Evolutionary conservation across 2,797 vertebrate species (phyloP), one percentile per base, ranked within the genome.

Genomic region (Pempheris klunzingeri): DNA sequence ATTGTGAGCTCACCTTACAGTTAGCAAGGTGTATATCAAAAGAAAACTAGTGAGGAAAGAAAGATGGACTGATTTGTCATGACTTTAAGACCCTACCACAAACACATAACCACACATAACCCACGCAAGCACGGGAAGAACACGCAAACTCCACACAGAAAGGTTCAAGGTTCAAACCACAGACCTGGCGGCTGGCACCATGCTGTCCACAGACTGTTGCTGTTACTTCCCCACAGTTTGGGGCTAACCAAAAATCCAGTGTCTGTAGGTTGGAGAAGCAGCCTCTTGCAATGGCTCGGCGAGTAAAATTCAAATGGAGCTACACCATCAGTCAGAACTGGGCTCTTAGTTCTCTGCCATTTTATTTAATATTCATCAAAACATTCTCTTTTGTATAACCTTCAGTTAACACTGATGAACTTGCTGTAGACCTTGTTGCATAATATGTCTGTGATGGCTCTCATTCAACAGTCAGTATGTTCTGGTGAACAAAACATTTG

Each of bases 111-210:
- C 14, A 63, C 15, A 22, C 26, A 54, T 13, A 36, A 52, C 38
- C 36, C 46, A 41, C 14, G 22, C 49, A 62, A 39, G n/a, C n/a
- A n/a, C n/a, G n/a, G n/a, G n/a, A n/a, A n/a, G n/a, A n/a, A n/a
- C n/a, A n/a, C n/a, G n/a, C n/a, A n/a, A n/a, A n/a, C n/a, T n/a
- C n/a, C n/a, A n/a, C 66, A 50, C 54, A 77, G 28, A 46, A 57
- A 55, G 60, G 60, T 61, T 62, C n/a, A n/a, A n/a, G n/a, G n/a
- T 50, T 74, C 67, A 57, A 24, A 74, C 55, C 59, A 58, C 49
- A 61, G 61, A 66, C 30, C 17, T n/a, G n/a, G n/a, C n/a, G n/a
- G n/a, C n/a, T n/a, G n/a, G n/a, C n/a, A n/a, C n/a, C n/a, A n/a
- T n/a, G n/a, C n/a, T n/a, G 22, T 28, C 47, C 28, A 52, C 17